phyloP scores from a whole-genome alignment of 2,797 vertebrate species.

The Schizopygopsis malacanthus region DNA sequence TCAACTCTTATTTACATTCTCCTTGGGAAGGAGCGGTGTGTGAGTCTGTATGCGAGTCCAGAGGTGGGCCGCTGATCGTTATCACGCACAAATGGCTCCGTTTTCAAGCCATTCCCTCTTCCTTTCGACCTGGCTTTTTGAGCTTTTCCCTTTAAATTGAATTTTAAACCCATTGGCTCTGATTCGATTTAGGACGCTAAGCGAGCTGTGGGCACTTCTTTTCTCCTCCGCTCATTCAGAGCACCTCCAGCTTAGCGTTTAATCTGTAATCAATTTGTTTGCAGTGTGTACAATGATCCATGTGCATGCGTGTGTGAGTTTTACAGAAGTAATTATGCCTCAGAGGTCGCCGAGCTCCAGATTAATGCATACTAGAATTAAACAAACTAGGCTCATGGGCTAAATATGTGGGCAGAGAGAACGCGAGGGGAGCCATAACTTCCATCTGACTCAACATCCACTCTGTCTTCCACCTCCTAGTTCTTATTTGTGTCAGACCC shows the following conservation, averaged over 20 bases:
- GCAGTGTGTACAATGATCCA: constrained; percentile 17
- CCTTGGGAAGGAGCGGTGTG: not conserved
- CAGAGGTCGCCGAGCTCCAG: constrained; percentile 54
- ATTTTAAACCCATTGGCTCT: constrained; percentile 57
- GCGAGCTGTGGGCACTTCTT: constrained; percentile 45
- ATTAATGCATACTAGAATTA: constrained; percentile 63
- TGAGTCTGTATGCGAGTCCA: constrained; percentile 1
- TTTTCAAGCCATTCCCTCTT: constrained; percentile 33
- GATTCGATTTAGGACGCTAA: constrained; percentile 59
- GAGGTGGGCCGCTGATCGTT: not conserved
- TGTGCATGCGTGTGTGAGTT: not conserved
- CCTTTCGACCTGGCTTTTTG: constrained; percentile 34
- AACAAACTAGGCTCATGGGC: constrained; percentile 62
- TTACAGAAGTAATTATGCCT: constrained; percentile 63
- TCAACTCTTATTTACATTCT: constrained; percentile 18
- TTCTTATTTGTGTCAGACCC: constrained; percentile 18
- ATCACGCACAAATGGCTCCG: constrained; percentile 40
- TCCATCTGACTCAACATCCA: constrained; percentile 49
- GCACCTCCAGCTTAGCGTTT: constrained; percentile 52
- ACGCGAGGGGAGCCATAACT: constrained; percentile 59
- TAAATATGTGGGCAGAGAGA: constrained; percentile 59
- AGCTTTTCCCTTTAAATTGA: constrained; percentile 55
- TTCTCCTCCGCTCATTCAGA: constrained; percentile 50
- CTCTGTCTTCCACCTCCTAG: constrained; percentile 52
- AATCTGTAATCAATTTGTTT: constrained; percentile 62